Percentiles rank a stretch among this genome's conserved stretches.
These are phyloP conservation scores for Drosophila paracracens DNA, from an alignment of 2,888 invertebrate species.

Conservation along the genomic window DNA sequence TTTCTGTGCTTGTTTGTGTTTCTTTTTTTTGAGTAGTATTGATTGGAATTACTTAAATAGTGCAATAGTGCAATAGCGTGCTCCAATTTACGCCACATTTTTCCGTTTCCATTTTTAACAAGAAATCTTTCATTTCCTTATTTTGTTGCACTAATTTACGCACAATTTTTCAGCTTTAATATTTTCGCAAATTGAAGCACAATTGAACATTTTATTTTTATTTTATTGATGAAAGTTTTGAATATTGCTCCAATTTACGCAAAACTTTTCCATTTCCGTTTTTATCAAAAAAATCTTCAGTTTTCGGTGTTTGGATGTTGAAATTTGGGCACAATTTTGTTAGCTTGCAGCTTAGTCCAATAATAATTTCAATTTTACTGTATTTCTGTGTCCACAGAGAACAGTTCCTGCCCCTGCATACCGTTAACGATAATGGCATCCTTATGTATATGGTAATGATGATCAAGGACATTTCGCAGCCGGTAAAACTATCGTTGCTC, in stretches of 20 bases:
- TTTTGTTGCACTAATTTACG: not conserved
- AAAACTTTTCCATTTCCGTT: not conserved
- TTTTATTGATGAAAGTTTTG: not conserved
- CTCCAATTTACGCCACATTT: not conserved
- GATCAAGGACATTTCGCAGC: slow-evolving; percentile 75
- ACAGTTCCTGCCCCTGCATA: slow-evolving; percentile 57
- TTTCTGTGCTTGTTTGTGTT: not conserved
- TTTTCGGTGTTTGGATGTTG: fast-evolving
- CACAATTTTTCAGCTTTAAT: not conserved
- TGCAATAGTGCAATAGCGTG: not conserved
- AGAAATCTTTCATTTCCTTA: not conserved
- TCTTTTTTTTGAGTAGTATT: too few relatives aligned
- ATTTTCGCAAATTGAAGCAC: not conserved
- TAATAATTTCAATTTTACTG: not conserved
- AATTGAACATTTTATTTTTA: not conserved
- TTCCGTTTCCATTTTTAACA: not conserved
- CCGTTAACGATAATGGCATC: slow-evolving; percentile 79
- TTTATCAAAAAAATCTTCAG: not conserved
- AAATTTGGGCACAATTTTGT: not conserved
- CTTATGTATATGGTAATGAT: slow-evolving; percentile 82
- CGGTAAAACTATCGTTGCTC: slow-evolving; percentile 73
- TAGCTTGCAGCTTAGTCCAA: not conserved
- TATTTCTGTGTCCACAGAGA: slow-evolving; percentile 58
- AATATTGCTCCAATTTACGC: not conserved
- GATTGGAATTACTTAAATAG: too few relatives aligned